Percentiles rank a stretch among this genome's conserved stretches.
These are phyloP conservation scores for Phalacrocorax carbo DNA, from an alignment of 2,113 vertebrate genomes.

Conservation along the genomic window DNA sequence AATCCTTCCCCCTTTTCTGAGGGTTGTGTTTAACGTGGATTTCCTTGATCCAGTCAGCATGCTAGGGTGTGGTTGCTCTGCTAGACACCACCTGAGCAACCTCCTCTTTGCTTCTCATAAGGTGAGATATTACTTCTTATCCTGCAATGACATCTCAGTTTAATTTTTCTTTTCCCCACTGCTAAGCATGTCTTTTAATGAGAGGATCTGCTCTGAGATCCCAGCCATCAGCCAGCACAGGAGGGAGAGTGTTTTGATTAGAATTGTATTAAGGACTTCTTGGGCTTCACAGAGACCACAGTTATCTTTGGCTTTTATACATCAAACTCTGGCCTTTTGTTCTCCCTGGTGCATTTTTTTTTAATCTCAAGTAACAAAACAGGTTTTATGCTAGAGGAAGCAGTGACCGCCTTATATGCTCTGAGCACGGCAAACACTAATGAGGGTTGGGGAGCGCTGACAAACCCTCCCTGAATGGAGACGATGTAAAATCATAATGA, in stretches of 20 bases:
- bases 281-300: neutral
- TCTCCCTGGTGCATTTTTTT: neutral
- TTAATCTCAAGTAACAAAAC: neutral
- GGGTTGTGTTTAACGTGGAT: neutral
- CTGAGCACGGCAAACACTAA: neutral
- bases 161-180: neutral
- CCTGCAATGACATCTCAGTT: neutral
- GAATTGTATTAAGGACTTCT: neutral
- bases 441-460: neutral
- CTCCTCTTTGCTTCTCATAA: neutral
- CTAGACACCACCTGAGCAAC: neutral
- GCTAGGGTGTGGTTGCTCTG: neutral
- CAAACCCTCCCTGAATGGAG: neutral
- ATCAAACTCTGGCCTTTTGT: conserved; percentile 4
- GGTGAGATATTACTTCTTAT: neutral
- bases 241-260: neutral
- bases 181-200: neutral
- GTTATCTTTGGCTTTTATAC: conserved; percentile 41
- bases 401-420: rapidly evolving
- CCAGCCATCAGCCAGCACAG: neutral
- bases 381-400: conserved; percentile 23
- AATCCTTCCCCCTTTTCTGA: neutral
- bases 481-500: neutral
- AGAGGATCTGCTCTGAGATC: neutral
- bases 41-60: neutral